Evolutionary conservation across 2,113 vertebrate genomes (phyloP).

Genomic region (Takifugu bimaculatus): DNA sequence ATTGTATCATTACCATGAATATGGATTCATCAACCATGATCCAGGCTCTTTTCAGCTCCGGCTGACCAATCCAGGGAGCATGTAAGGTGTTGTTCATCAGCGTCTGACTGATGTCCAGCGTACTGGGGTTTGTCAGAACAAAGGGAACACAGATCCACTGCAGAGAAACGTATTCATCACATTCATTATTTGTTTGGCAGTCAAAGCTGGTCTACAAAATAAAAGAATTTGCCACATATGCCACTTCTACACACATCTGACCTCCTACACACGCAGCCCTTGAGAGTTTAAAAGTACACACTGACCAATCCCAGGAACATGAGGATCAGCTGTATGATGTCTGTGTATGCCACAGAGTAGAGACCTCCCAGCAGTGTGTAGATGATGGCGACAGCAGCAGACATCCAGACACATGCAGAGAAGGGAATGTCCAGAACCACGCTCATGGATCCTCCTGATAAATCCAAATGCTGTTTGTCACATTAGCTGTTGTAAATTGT

Average conservation of each 20-base stretch:
- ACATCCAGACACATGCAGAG: not conserved
- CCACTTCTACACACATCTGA: no score
- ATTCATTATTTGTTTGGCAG: not conserved
- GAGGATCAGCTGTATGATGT: not conserved
- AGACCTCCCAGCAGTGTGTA: not conserved
- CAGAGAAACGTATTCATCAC: not conserved
- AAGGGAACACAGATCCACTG: conserved; percentile 2
- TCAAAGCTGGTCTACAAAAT: no score
- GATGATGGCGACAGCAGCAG: not conserved
- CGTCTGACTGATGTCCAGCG: not conserved
- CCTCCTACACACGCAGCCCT: no score
- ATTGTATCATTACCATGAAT: not conserved
- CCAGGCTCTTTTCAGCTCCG: not conserved
- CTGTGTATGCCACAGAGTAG: conserved; percentile 2
- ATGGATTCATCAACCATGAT: not conserved
- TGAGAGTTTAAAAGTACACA: not conserved
- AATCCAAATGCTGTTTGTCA: no score
- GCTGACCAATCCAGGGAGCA: not conserved
- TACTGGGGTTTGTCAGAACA: not conserved
- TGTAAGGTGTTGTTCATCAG: conserved; percentile 5
- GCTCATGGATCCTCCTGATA: not conserved
- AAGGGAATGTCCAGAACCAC: not conserved
- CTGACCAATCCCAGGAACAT: not conserved
- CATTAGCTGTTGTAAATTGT: not conserved
- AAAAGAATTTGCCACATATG: no score